phyloP scores from a whole-genome alignment of 1,140 invertebrate genomes.

The Maniola jurtina region DNA sequence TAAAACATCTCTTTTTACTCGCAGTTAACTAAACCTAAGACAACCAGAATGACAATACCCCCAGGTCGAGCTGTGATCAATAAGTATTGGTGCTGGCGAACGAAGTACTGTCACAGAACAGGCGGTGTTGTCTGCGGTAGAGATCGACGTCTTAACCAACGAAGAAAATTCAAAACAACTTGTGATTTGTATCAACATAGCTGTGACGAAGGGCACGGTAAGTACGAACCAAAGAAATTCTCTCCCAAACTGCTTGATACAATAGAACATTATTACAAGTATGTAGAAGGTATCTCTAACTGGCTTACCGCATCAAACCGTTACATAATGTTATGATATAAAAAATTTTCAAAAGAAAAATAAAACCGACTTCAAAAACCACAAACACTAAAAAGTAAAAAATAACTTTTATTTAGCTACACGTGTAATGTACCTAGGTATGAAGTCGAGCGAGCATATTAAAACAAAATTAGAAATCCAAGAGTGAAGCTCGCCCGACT shows the following conservation, averaged over 20 bases:
- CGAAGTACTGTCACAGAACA: conserved; percentile 39
- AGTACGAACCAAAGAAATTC: background rate
- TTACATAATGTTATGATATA: no score
- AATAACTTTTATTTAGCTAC: no score
- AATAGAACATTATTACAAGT: no score
- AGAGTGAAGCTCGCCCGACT: no score
- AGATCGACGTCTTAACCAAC: conserved; percentile 35
- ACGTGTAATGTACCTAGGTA: no score
- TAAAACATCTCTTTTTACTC: background rate
- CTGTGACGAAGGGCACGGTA: conserved; percentile 43
- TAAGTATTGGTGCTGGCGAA: conserved; percentile 60
- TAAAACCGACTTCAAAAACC: no score
- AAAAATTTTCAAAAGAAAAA: no score
- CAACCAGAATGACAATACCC: background rate
- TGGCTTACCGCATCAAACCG: no score
- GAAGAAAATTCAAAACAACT: conserved; percentile 34
- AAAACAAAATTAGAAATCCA: no score
- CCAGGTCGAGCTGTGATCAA: conserved; percentile 35
- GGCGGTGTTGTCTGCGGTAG: conserved; percentile 36
- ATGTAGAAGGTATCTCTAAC: no score
- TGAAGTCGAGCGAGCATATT: no score
- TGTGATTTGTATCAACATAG: conserved; percentile 53
- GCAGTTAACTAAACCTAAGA: conserved; percentile 5
- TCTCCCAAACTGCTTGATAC: background rate
- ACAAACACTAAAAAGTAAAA: no score